Percentiles rank a stretch among this genome's conserved stretches.
Evolutionary conservation across 2,888 invertebrate genomes (phyloP).

Genomic region (Oscheius sp.): DNA sequence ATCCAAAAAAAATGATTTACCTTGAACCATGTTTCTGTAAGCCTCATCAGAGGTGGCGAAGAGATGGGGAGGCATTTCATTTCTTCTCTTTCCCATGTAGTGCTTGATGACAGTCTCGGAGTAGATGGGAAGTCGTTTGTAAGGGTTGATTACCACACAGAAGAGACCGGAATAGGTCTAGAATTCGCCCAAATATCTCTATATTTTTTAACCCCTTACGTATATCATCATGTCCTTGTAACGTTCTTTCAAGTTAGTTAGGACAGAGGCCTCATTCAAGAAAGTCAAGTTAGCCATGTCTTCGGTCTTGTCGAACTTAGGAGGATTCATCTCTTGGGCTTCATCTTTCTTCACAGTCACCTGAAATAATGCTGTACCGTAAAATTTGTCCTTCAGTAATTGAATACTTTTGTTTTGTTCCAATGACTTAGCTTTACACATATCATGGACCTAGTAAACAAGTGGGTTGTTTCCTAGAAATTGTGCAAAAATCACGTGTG

Average conservation of each 20-base stretch:
- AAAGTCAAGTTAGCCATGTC: conserved; percentile 69
- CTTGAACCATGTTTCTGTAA: conserved; percentile 99
- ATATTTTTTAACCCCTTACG: conserved; percentile 34
- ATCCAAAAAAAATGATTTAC: conserved; percentile 71
- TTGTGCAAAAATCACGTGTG: conserved; percentile 21
- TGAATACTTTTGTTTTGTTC: conserved; percentile 21
- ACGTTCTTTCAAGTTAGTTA: conserved; percentile 97
- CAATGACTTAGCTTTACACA: conserved; percentile 7
- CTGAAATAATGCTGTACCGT: conserved; percentile 34
- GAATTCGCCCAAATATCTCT: conserved; percentile 23
- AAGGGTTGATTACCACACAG: conserved; percentile 70
- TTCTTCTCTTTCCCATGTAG: conserved; percentile 69
- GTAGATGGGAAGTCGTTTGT: conserved; percentile 70
- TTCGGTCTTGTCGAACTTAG: conserved; percentile 94
- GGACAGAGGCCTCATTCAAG: conserved; percentile 97
- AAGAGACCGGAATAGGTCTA: conserved; percentile 70
- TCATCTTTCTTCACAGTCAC: conserved; percentile 69
- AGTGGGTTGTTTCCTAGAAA: conserved; percentile 10
- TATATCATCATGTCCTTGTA: conserved; percentile 76
- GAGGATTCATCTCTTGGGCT: conserved; percentile 89
- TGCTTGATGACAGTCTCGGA: conserved; percentile 63
- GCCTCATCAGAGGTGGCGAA: conserved; percentile 96
- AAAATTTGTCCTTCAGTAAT: conserved; percentile 1
- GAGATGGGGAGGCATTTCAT: conserved; percentile 81
- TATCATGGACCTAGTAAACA: conserved; percentile 13